A percentile compares a stretch with the other conserved stretches of the same genome.
phyloP scores from a whole-genome alignment of 2,113 vertebrate species.

The Archilochus colubris region DNA sequence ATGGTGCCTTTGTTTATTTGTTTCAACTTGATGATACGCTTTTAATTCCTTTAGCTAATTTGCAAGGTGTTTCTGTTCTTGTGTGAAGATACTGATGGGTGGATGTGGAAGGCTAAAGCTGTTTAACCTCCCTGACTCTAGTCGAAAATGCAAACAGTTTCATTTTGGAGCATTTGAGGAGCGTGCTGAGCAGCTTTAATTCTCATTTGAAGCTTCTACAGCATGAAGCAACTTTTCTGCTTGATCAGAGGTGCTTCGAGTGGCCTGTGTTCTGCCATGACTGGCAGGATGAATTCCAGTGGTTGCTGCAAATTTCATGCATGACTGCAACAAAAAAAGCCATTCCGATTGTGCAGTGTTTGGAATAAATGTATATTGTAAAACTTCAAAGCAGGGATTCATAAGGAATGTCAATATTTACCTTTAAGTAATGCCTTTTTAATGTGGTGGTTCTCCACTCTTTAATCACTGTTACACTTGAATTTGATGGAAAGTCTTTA shows the following conservation, averaged over 20 bases:
- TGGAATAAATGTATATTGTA: background rate
- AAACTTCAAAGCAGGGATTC: background rate
- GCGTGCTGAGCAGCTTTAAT: constrained; percentile 6
- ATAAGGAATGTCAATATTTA: background rate
- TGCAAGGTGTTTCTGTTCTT: background rate
- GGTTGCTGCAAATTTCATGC: background rate
- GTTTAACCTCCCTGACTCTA: background rate
- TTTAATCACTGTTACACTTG: background rate
- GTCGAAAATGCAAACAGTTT: background rate
- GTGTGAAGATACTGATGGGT: background rate
- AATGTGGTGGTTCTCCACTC: background rate
- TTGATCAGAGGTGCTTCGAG: background rate
- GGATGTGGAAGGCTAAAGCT: background rate
- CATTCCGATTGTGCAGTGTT: background rate
- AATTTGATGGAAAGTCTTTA: background rate
- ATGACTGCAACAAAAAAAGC: background rate
- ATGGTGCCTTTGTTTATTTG: background rate
- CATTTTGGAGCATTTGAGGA: background rate
- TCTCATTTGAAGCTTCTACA: constrained; percentile 18
- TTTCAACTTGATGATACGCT: background rate
- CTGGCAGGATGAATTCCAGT: constrained; percentile 25
- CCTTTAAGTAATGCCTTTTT: background rate
- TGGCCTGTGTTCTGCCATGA: background rate
- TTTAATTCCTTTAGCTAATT: background rate
- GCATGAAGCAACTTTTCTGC: constrained; percentile 10